Evolutionary conservation across 2,888 invertebrate genomes (phyloP).

Genomic region (Thymelicus sylvestris): DNA sequence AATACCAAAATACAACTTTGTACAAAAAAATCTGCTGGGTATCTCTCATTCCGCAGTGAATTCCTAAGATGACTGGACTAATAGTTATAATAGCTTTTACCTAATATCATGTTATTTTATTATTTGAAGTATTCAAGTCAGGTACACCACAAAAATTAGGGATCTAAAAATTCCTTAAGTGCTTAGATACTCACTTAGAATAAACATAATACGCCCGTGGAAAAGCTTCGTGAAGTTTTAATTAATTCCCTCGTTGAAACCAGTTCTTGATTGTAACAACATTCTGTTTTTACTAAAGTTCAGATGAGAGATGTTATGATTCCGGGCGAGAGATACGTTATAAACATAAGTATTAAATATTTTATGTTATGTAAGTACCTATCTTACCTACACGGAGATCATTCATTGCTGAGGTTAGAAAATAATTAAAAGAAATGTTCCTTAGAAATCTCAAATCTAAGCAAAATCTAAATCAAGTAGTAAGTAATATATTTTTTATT

Average conservation of each 20-base stretch:
- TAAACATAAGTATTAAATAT: not conserved
- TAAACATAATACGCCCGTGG: not conserved
- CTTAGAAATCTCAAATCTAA: not conserved
- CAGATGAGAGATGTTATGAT: slow-evolving; percentile 11
- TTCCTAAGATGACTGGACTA: no score
- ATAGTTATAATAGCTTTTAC: no score
- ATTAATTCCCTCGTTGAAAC: slow-evolving; percentile 18
- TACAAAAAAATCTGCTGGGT: no score
- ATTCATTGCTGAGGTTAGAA: not conserved
- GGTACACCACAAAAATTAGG: not conserved
- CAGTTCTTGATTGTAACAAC: slow-evolving; percentile 19
- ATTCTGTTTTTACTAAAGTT: slow-evolving; percentile 25
- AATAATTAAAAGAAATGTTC: no score
- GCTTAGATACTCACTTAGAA: not conserved
- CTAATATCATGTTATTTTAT: no score
- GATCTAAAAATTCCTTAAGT: not conserved
- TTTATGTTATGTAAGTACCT: no score
- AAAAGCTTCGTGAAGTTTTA: slow-evolving; percentile 27
- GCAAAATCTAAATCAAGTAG: no score
- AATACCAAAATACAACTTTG: no score
- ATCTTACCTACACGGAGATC: not conserved
- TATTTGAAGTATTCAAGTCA: no score
- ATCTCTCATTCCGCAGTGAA: no score
- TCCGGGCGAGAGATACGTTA: not conserved
- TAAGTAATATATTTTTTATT: no score